phyloP scores from a whole-genome alignment of 2,113 vertebrate genomes.

The Lepidothrix coronata region DNA sequence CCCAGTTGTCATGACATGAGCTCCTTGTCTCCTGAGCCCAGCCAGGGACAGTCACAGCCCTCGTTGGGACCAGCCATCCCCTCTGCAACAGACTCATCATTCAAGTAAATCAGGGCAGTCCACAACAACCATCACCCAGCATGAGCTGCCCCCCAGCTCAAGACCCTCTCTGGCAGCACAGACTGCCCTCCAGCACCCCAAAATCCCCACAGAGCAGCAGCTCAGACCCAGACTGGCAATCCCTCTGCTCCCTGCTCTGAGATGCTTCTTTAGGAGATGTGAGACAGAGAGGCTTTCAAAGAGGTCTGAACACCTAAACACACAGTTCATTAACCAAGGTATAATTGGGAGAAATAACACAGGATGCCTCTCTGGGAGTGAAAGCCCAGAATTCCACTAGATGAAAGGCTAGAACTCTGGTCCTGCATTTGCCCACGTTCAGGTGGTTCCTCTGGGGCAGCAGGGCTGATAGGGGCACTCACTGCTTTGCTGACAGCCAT shows the following conservation, averaged over 20 bases:
- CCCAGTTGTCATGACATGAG: background rate
- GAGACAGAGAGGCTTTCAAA: background rate
- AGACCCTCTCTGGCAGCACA: background rate
- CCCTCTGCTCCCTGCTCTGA: background rate
- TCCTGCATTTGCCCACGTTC: fast-evolving
- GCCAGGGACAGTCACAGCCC: background rate
- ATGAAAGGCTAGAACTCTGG: background rate
- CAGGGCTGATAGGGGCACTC: slow-evolving; percentile 40
- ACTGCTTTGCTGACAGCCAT: slow-evolving; percentile 97
- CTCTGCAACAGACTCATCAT: background rate
- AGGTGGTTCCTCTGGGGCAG: background rate
- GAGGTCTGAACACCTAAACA: background rate
- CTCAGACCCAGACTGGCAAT: background rate
- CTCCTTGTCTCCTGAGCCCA: background rate
- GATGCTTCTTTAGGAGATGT: background rate
- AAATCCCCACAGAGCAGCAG: background rate
- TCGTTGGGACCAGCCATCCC: background rate
- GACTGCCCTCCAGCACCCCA: background rate
- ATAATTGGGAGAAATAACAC: background rate
- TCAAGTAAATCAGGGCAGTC: background rate
- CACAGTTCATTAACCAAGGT: background rate
- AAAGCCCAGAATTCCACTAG: background rate
- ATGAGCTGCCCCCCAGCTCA: fast-evolving
- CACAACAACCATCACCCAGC: background rate
- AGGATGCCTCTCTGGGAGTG: background rate